These are phyloP conservation scores for Quiscalus mexicanus DNA, from an alignment of 2,113 vertebrate species.

Conservation along the genomic window DNA sequence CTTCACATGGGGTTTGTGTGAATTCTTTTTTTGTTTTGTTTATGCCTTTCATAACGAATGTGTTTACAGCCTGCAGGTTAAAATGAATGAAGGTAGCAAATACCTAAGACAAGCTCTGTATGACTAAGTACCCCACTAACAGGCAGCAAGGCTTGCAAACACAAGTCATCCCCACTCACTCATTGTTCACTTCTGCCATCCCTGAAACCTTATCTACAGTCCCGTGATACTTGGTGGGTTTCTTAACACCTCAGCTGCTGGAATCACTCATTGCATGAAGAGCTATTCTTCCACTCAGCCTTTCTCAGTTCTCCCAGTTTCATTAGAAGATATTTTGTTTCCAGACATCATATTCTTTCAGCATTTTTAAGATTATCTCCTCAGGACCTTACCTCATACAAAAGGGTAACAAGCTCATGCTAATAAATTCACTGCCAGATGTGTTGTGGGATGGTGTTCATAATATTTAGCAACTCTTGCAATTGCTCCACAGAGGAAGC, in stretches of 20 bases:
- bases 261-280: not conserved
- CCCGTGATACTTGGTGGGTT: not conserved
- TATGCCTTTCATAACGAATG: constrained; percentile 43
- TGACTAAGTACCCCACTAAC: not conserved
- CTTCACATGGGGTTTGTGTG: constrained; percentile 5
- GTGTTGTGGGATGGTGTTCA: not conserved
- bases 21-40: not conserved
- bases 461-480: constrained; percentile 17
- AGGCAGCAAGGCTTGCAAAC: not conserved
- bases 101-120: not conserved
- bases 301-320: not conserved
- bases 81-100: constrained; percentile 31
- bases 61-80: constrained; percentile 40
- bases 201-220: not conserved
- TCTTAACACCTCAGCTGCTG: not conserved
- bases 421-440: not conserved
- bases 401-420: not conserved
- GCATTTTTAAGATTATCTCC: not conserved
- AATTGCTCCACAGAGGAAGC: not conserved
- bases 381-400: not conserved
- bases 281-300: not conserved
- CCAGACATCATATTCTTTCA: not conserved
- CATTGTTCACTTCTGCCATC: not conserved
- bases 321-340: not conserved
- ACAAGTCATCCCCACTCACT: not conserved